Conservation (phyloP, 2,797 vertebrate genomes). For the Chiloscyllium punctatum region DNA sequence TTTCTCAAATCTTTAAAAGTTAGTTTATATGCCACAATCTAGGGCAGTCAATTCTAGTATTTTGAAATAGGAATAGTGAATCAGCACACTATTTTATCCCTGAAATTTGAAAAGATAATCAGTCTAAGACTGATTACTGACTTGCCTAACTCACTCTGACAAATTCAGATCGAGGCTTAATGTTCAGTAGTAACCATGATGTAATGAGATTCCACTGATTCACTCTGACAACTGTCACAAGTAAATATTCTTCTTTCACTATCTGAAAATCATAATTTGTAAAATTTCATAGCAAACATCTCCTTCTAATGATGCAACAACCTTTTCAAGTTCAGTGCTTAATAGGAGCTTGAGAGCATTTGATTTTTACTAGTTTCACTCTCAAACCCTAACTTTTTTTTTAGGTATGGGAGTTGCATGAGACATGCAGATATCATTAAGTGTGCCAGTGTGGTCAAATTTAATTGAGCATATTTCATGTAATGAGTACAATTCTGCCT, state of each 20-base stretch:
- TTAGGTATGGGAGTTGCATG: background rate
- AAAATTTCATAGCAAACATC: background rate
- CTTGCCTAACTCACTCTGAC: background rate
- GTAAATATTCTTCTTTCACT: background rate
- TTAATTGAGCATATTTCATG: background rate
- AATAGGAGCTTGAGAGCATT: background rate
- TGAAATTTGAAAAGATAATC: background rate
- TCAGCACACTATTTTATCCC: background rate
- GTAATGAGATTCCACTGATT: background rate
- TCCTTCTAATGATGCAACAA: background rate
- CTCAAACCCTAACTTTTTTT: background rate
- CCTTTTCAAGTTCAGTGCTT: background rate
- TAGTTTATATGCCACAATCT: too few relatives aligned
- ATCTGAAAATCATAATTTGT: background rate
- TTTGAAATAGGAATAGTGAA: background rate
- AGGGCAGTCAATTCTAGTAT: background rate
- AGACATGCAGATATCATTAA: background rate
- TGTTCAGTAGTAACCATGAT: background rate
- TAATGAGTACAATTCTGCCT: background rate
- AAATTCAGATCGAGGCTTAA: background rate
- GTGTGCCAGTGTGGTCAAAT: background rate
- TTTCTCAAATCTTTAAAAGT: background rate
- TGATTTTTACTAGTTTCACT: background rate
- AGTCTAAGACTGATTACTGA: background rate
- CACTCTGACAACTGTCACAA: background rate